Evolutionary conservation across 2,797 vertebrate genomes (phyloP).

Genomic region (Urocyon cinereoargenteus): DNA sequence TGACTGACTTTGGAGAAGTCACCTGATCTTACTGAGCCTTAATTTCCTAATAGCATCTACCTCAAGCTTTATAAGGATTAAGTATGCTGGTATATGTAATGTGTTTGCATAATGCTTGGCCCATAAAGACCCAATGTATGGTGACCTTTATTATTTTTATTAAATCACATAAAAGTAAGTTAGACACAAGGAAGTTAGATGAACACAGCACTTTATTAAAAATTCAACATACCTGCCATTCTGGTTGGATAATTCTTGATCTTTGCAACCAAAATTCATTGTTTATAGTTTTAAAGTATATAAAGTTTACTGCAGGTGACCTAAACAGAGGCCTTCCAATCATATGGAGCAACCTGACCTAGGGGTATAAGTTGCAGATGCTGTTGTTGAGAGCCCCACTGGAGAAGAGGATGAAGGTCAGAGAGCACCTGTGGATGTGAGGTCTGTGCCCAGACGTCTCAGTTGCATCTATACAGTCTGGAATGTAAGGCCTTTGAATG

Average conservation of each 20-base stretch:
- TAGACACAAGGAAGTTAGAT: background rate
- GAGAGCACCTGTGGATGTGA: background rate
- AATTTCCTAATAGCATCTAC: background rate
- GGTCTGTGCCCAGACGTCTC: background rate
- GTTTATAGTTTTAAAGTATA: background rate
- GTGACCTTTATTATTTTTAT: background rate
- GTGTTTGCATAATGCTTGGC: background rate
- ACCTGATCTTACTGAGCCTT: slow-evolving; percentile 22
- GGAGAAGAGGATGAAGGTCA: background rate
- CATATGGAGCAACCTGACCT: background rate
- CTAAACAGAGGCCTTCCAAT: background rate
- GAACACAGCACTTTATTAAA: background rate
- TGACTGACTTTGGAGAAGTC: background rate
- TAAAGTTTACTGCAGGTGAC: background rate
- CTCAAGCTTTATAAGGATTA: background rate
- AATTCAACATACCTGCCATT: background rate
- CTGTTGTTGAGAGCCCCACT: background rate
- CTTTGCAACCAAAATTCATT: slow-evolving; percentile 5
- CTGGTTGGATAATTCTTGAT: background rate
- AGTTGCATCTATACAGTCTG: background rate
- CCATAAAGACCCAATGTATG: background rate
- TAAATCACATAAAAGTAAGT: background rate
- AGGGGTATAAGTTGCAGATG: background rate
- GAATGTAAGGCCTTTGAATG: background rate
- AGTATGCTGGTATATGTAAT: background rate